phyloP scores from a whole-genome alignment of 2,113 vertebrate species.

The Eudyptes chrysolophus region DNA sequence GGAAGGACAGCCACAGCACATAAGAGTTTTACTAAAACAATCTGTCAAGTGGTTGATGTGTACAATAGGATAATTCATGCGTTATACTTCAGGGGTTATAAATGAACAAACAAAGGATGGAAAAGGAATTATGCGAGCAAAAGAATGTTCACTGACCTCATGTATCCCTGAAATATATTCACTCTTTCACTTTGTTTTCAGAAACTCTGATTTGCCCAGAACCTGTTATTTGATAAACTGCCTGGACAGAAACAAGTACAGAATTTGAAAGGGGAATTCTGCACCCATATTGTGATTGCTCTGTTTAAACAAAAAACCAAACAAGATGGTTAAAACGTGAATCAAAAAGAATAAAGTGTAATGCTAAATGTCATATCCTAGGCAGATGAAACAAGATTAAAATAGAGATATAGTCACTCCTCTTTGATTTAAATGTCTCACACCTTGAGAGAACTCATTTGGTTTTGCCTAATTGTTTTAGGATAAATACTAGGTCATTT shows the following conservation, averaged over 20 bases:
- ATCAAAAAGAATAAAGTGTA: background rate
- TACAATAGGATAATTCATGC: background rate
- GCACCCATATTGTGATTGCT: background rate
- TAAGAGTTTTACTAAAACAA: slow-evolving; percentile 7
- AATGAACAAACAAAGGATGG: background rate
- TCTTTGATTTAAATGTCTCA: background rate
- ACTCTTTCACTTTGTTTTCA: background rate
- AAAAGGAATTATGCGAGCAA: background rate
- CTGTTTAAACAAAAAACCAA: background rate
- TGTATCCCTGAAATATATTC: background rate
- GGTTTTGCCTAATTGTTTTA: background rate
- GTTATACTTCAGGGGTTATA: background rate
- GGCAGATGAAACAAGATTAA: background rate
- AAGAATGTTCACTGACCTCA: background rate
- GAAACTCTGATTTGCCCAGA: background rate
- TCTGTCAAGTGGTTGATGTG: background rate
- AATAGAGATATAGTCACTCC: background rate
- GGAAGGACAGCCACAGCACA: background rate
- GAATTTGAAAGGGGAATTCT: background rate
- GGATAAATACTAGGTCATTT: background rate
- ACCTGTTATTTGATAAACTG: background rate
- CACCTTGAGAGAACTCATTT: background rate
- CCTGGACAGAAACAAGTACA: background rate
- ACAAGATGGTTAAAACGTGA: background rate
- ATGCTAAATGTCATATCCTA: background rate